These are phyloP conservation scores for Sphaerophoria rueppellii DNA, from an alignment of 2,888 invertebrate species.

Conservation along the genomic window DNA sequence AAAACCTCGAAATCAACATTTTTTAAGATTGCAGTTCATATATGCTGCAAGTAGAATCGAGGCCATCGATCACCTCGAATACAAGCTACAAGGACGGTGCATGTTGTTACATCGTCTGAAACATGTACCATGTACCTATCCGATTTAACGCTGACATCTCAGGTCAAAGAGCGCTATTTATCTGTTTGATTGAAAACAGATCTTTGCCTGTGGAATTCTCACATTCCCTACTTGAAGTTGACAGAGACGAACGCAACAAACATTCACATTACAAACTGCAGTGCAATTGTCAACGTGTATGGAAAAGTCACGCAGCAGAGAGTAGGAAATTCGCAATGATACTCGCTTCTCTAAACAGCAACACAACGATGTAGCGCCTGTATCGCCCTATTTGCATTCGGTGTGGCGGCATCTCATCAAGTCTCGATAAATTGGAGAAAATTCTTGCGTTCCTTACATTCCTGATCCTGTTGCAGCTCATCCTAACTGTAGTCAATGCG, in stretches of 20 bases:
- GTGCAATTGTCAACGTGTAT: conserved; percentile 9
- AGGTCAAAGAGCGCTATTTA: conserved; percentile 60
- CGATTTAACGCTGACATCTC: conserved; percentile 63
- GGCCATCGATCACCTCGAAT: no score
- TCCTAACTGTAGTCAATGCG: conserved; percentile 30
- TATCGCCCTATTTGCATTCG: conserved; percentile 71
- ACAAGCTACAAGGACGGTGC: not conserved
- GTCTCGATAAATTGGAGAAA: conserved; percentile 74
- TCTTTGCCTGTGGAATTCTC: conserved; percentile 46
- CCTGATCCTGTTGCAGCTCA: conserved; percentile 58
- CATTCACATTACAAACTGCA: no score
- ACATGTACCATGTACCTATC: conserved; percentile 9
- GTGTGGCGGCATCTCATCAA: conserved; percentile 74
- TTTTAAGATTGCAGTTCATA: no score
- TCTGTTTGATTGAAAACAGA: conserved; percentile 64
- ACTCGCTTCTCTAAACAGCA: not conserved
- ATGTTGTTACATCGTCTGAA: not conserved
- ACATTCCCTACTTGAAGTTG: conserved; percentile 61
- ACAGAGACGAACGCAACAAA: conserved; percentile 47
- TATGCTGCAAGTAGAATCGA: no score
- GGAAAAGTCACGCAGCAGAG: not conserved
- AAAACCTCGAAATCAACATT: no score
- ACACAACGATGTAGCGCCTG: conserved; percentile 49
- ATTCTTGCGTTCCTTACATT: conserved; percentile 70
- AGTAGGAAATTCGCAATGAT: conserved; percentile 21